Conservation (phyloP, 2,888 invertebrate species). For the Tanypteryx hageni region DNA sequence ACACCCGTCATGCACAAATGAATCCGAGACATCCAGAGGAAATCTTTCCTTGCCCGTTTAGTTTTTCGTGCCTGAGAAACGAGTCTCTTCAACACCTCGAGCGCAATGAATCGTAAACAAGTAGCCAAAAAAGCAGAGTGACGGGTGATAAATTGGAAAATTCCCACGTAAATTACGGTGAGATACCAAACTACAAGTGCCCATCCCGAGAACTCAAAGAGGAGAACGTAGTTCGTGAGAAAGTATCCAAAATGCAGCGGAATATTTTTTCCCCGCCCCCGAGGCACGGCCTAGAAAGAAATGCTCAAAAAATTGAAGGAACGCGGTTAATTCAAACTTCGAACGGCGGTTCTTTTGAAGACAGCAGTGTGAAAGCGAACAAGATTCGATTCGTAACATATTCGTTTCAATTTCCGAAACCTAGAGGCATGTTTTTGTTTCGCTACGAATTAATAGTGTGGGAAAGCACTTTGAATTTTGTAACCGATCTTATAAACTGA, state of each 20-base stretch:
- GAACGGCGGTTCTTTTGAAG: too few species aligned
- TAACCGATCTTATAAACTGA: too few species aligned
- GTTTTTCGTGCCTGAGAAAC: background rate
- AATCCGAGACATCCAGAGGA: background rate
- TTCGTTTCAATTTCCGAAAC: too few species aligned
- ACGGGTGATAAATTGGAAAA: conserved; percentile 11
- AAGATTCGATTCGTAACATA: too few species aligned
- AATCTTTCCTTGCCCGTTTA: background rate
- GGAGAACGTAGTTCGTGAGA: background rate
- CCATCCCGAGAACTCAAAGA: background rate
- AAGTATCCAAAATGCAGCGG: background rate
- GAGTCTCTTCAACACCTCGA: background rate
- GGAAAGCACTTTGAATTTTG: too few species aligned
- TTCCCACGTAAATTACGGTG: background rate
- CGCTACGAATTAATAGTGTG: too few species aligned
- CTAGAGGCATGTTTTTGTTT: too few species aligned
- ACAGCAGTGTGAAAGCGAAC: too few species aligned
- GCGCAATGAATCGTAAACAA: conserved; percentile 4
- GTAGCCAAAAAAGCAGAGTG: background rate
- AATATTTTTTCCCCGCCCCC: background rate
- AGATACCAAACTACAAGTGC: conserved; percentile 10
- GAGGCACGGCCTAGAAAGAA: background rate
- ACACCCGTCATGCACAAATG: background rate
- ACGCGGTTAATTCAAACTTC: background rate
- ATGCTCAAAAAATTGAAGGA: background rate